Conservation (phyloP, 1,140 invertebrate genomes). For the Bactericera cockerelli region DNA sequence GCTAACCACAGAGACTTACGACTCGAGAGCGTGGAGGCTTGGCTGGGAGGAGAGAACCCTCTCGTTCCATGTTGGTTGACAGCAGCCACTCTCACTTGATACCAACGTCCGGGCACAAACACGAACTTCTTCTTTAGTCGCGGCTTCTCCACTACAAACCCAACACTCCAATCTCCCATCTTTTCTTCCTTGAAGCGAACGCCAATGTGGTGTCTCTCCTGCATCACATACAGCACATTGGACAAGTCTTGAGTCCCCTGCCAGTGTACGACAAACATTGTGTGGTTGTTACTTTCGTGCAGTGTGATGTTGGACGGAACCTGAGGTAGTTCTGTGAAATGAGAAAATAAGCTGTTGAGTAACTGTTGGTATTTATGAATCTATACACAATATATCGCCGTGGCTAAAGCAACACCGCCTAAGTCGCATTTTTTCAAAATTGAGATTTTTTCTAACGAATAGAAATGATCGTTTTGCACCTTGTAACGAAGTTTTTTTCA, state of each 20-base stretch:
- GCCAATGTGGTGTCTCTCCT: slow-evolving; percentile 40
- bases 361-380: too few relatives aligned
- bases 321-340: background rate
- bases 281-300: background rate
- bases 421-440: too few relatives aligned
- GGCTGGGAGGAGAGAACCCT: slow-evolving; percentile 46
- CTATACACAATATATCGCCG: too few relatives aligned
- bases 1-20: too few relatives aligned
- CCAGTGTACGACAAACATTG: background rate
- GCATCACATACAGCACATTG: slow-evolving; percentile 32
- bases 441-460: too few relatives aligned
- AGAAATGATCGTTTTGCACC: too few relatives aligned
- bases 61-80: slow-evolving; percentile 49
- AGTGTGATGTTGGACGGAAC: background rate
- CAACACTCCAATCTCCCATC: slow-evolving; percentile 35
- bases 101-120: slow-evolving; percentile 53
- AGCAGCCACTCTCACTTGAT: slow-evolving; percentile 55
- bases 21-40: slow-evolving; percentile 40
- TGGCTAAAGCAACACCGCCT: too few relatives aligned
- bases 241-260: background rate
- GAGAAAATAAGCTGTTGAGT: too few relatives aligned
- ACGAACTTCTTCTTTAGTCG: slow-evolving; percentile 39
- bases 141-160: slow-evolving; percentile 32
- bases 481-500: too few relatives aligned
- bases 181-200: slow-evolving; percentile 32